Conservation (phyloP, 2,113 vertebrate genomes). For the Chaetodon trifascialis region DNA sequence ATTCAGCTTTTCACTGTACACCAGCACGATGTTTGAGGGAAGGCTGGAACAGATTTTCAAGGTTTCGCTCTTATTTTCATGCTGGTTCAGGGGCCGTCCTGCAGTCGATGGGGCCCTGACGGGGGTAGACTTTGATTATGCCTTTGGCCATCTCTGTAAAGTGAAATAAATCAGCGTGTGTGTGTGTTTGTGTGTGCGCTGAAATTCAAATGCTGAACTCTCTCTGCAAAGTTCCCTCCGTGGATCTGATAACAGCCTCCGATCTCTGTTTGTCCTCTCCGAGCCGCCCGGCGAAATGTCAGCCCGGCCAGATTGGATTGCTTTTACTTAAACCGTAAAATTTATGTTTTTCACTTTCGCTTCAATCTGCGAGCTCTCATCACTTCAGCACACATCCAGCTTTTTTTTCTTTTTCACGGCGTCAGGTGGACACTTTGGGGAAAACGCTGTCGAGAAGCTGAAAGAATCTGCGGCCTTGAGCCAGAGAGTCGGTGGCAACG, state of each 20-base stretch:
- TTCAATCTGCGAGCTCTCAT: constrained; percentile 16
- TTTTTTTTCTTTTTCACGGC: neutral
- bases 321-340: constrained; percentile 54
- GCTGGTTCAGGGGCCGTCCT: neutral
- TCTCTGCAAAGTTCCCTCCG: constrained; percentile 2
- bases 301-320: constrained; percentile 31
- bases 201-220: constrained; percentile 41
- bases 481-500: constrained; percentile 13
- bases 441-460: constrained; percentile 7
- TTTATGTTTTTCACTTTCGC: constrained; percentile 50
- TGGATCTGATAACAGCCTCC: constrained; percentile 36
- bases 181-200: constrained; percentile 1
- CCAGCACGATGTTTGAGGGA: neutral
- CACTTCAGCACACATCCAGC: neutral
- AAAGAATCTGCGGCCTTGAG: constrained; percentile 47
- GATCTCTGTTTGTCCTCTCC: constrained; percentile 42
- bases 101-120: constrained; percentile 1
- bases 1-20: neutral
- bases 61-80: neutral
- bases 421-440: constrained; percentile 47
- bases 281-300: constrained; percentile 34
- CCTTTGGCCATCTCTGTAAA: constrained; percentile 27
- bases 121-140: neutral
- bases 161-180: constrained; percentile 25
- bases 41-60: neutral